Base-by-base conservation (phyloP, 2,113 vertebrate genomes). In the Lycaon pictus region DNA sequence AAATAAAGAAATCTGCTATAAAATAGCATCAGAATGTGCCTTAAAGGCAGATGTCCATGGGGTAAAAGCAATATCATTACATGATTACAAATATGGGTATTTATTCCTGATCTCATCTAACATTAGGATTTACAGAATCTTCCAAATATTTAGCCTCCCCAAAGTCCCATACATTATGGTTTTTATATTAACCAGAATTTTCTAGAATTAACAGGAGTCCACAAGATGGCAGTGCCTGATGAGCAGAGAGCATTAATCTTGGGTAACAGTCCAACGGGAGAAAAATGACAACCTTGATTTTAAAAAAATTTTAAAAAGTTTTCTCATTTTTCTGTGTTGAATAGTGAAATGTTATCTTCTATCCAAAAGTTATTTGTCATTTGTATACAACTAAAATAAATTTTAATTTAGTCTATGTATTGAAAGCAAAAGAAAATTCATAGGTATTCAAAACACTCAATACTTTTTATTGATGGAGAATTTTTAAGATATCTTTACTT, bases 181-280 rank as follows among this genome's bases (percentile, higher is more conserved):
- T 58, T 83, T 94, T 65, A 77, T 27, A 32, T 71, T 86, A 62
- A 55, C 12, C 55, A 83, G 2, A 37, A 85, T 77, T 93, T 77
- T 90, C 35, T 77, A 13, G 17, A 67, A 74, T 97, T 72, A 77
- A 32, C 3, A 43, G 19, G 69, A 13, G 74, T 97, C 96, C 96
- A 98, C 85, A 96, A 97, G 97, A 97, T 97, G 96, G 71, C 72
- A 98, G 72, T 97, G 22, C 11, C 69, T 74, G 19, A 37, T 93
- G 83, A 72, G 2, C 4, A 96, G 58, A 37, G 56, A 17, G 11
- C 20, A 91, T 51, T 76, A 69, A 85, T 32, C 7, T 10, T 56
- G 5, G 74, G 15, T 27, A 74, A 72, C 43, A 79, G 63, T 72
- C 29, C 67, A 87, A 65, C 82, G 2, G 15, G 2, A 71, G 12